Percentiles rank a stretch among this genome's conserved stretches.
Evolutionary conservation across 2,113 vertebrate species (phyloP).

Genomic region (Rhinichthys klamathensis): DNA sequence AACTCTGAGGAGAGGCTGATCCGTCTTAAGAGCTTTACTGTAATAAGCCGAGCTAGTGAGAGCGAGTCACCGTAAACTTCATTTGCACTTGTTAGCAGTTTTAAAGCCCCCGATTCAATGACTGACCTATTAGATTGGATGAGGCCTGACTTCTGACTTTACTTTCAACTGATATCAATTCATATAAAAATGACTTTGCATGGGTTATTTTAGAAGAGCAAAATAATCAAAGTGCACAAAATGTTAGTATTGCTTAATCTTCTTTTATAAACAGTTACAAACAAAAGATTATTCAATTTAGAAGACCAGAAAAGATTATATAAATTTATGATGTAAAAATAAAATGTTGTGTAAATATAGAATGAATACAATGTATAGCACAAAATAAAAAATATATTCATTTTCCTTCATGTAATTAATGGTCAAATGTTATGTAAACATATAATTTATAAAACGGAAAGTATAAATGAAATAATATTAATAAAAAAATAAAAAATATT

Average conservation of each 20-base stretch:
- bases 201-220: not conserved
- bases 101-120: not conserved
- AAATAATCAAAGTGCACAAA: not conserved
- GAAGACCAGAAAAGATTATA: not conserved
- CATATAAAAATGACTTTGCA: not conserved
- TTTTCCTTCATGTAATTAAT: not conserved
- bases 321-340: not conserved
- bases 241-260: not conserved
- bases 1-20: constrained; percentile 10
- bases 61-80: not conserved
- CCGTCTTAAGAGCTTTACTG: constrained; percentile 3
- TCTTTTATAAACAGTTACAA: not conserved
- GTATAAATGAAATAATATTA: not conserved
- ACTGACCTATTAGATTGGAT: not conserved
- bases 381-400: not conserved
- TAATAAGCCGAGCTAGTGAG: constrained; percentile 8
- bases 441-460: not conserved
- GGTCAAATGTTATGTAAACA: not conserved
- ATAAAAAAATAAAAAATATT: not conserved
- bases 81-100: not conserved
- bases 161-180: not conserved
- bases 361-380: not conserved
- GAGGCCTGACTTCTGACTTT: not conserved
- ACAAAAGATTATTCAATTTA: not conserved
- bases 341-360: not conserved